A percentile compares a stretch with the other conserved stretches of the same genome.
Evolutionary conservation across 2,888 invertebrate genomes (phyloP).

Genomic region (Microdon myrmicae): DNA sequence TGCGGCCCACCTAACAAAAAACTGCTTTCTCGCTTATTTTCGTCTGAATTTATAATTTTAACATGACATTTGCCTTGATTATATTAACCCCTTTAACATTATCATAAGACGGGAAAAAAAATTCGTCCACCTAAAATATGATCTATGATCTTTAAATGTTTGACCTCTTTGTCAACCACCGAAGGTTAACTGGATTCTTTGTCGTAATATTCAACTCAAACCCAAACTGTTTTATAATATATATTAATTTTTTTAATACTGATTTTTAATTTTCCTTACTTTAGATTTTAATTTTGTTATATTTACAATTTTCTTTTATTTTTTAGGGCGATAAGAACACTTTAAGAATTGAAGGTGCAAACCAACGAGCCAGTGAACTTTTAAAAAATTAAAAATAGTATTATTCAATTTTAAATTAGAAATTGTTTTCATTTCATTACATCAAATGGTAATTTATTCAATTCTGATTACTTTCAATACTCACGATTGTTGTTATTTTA

Average conservation of each 20-base stretch:
- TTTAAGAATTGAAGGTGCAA: constrained; percentile 69
- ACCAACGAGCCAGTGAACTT: constrained; percentile 64
- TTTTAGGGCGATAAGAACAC: constrained; percentile 61
- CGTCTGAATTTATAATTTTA: too few relatives aligned
- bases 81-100: too few relatives aligned
- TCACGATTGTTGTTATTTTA: constrained; percentile 15
- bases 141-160: too few relatives aligned
- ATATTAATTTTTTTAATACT: constrained; percentile 2
- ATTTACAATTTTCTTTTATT: constrained; percentile 8
- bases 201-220: too few relatives aligned
- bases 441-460: constrained; percentile 26
- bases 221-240: too few relatives aligned
- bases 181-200: too few relatives aligned
- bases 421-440: constrained; percentile 17
- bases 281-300: neutral
- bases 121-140: too few relatives aligned
- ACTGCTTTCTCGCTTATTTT: too few relatives aligned
- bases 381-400: constrained; percentile 61
- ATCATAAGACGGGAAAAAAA: too few relatives aligned
- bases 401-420: constrained; percentile 1
- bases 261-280: neutral
- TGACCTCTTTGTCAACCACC: too few relatives aligned
- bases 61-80: too few relatives aligned
- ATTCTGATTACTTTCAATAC: constrained; percentile 26
- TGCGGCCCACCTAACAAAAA: too few relatives aligned